Evolutionary conservation across 30 jellyfish, hydroid and myxozoan genomes (phyloP), one percentile per base, ranked within the genome.

Genomic region (Aurelia coerulea): DNA sequence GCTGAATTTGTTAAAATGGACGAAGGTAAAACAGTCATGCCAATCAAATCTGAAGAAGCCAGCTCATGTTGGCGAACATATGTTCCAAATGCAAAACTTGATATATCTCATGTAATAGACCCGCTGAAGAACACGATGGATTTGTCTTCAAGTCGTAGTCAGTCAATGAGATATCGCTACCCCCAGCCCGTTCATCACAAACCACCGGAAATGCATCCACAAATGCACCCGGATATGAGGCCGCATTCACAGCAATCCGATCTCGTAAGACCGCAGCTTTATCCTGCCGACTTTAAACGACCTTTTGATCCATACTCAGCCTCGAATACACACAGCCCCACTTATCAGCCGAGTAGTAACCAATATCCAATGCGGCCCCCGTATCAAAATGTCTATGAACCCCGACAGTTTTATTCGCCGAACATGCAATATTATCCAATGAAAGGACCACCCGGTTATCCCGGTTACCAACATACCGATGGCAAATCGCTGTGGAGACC

Each of bases 401-500:
- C 68, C 67, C 85, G 50, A 54, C 14, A 76, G 7, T 53, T 68
- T 72, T 83, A 14, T 59, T 78, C 79, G 17, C 76, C 69, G 31
- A 41, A 59, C 39, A 42, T 83, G 85, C 85, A 63, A 54, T 79
- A 11, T 46, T 32, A 56, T 33, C 54, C 76, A 42, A 76, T 60
- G 41, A 70, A 60, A 18, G 78, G 81, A 17, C 89, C 80, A 5
- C 92, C 92, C 16, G 70, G 56, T 8, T 83, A 83, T 59, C 92
- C 79, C 10, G 92, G 92, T 4, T 69, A 46, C 67, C 68, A 73
- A 4, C 23, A 58, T 13, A 34, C 10, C 32, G 85, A 75, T n/a
- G 74, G 59, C 10, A 69, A 66, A 39, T 51, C 86, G 14, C 31
- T 83, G 13, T 83, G 92, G 92, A 70, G 86, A 70, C 81, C 91